Percentiles rank a stretch among this genome's conserved stretches.
Evolutionary conservation across 2,888 invertebrate species (phyloP).

Genomic region (Caenorhabditis angaria): DNA sequence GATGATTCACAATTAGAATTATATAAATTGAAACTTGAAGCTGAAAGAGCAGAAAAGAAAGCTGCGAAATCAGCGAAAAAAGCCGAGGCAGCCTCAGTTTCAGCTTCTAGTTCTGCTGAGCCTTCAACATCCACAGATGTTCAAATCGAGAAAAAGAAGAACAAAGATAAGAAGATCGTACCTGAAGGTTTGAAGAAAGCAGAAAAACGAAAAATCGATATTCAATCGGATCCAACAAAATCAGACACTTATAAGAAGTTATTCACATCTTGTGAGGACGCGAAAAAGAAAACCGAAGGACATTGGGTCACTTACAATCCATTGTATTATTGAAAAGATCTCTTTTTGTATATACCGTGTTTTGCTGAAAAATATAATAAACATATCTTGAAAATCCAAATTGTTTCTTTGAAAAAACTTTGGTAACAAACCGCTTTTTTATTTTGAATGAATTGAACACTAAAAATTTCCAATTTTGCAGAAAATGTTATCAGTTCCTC

Average conservation of each 20-base stretch:
- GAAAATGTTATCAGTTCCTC: constrained; percentile 48
- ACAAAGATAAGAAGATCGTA: constrained; percentile 1
- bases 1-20: constrained; percentile 79
- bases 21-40: constrained; percentile 79
- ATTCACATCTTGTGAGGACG: constrained; percentile 89
- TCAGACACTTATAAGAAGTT: constrained; percentile 92
- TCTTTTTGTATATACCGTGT: constrained; percentile 9
- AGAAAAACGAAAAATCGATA: constrained; percentile 59
- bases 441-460: background rate
- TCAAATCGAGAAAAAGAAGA: constrained; percentile 1
- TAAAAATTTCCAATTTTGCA: background rate
- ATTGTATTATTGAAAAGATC: constrained; percentile 72
- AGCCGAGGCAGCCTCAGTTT: constrained; percentile 5
- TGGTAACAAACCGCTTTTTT: constrained; percentile 4
- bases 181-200: constrained; percentile 24
- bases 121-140: constrained; percentile 12
- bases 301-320: constrained; percentile 99
- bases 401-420: background rate
- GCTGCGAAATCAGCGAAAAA: constrained; percentile 24
- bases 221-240: constrained; percentile 82
- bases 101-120: constrained; percentile 7
- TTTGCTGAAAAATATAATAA: background rate
- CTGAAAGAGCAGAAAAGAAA: constrained; percentile 77
- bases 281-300: constrained; percentile 85
- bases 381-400: background rate